Base-by-base conservation (phyloP, 2,888 invertebrate genomes). In the Polyommatus icarus region DNA sequence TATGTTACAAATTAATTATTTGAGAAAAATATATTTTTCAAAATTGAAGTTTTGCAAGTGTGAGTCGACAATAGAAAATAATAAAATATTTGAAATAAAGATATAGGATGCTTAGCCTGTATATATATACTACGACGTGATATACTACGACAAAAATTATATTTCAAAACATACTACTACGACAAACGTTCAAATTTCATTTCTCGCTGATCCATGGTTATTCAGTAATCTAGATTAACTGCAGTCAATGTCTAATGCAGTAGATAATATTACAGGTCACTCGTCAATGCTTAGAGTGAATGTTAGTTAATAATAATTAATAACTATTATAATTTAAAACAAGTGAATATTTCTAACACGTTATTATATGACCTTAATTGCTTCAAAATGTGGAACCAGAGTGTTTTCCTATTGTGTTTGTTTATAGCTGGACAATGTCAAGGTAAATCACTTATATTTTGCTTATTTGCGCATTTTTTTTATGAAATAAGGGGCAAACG, bases 161-260 rank as follows among this genome's bases (percentile, higher is more conserved):
- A 29, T 12, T 67, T 54, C 18, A 15, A 54, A 54, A 12, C 20
- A 61, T 24, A 10, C 8, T 59, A 59, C 2, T 57, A n/a, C n/a
- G 18, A 57, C 10, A 20, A 10, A 59, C 6, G 8, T 61, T 61
- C 20, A 61, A 61, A 24, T 10, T 59, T 59, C 61, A 61, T 61
- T 24, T 61, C 61, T 61, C 10, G 24, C 12, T 61, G 24, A 61
- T 61, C 61, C 61, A 12, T 67, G 29, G 29, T 29, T 67, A 61
- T 61, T 61, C 61, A 24, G 29, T 29, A 67, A 67, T 67, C 67
- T 67, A 15, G 29, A 67, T 67, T 32, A 67, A 15, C 67, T 67
- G 29, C 18, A 67, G 67, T 5, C 15, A 32, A 29, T 67, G 29
- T 67, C 67, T 67, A 67, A 67, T 5, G 29, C 20, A 29, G 24